phyloP scores from a whole-genome alignment of 2,113 vertebrate species.

The Protobothrops mucrosquamatus region DNA sequence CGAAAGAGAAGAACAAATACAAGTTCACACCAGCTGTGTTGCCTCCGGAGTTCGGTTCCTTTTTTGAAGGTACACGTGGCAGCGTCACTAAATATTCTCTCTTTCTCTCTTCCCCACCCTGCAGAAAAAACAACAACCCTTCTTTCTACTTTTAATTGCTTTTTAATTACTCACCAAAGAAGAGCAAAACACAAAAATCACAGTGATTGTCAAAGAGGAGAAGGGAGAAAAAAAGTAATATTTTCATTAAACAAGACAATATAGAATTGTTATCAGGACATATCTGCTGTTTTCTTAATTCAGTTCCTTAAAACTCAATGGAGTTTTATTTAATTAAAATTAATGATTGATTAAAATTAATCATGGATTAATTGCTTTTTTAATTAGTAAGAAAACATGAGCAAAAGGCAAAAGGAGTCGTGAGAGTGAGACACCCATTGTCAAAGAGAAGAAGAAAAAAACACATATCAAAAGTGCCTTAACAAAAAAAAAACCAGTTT shows the following conservation, averaged over 20 bases:
- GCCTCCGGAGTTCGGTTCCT: conserved; percentile 77
- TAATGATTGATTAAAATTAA: neutral
- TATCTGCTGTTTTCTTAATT: neutral
- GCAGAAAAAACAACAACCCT: neutral
- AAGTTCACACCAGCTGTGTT: conserved; percentile 85
- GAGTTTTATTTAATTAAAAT: neutral
- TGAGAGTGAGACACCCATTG: neutral
- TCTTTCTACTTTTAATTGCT: neutral
- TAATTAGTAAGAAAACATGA: neutral
- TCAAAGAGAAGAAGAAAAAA: neutral
- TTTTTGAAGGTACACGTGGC: conserved; percentile 81
- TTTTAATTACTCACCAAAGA: neutral
- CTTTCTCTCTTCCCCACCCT: neutral
- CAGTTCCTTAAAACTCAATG: neutral
- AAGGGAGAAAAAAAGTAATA: neutral
- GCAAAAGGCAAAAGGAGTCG: neutral
- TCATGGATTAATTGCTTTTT: neutral
- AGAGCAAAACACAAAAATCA: neutral
- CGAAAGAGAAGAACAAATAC: conserved; percentile 91
- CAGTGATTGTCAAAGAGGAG: neutral
- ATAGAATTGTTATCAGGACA: neutral
- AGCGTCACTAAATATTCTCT: neutral
- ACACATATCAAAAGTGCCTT: neutral
- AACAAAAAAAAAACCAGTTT: neutral
- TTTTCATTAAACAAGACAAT: neutral